These are phyloP conservation scores for Halcyon smyrnensis DNA, from an alignment of 2,797 vertebrate genomes.

Conservation along the genomic window DNA sequence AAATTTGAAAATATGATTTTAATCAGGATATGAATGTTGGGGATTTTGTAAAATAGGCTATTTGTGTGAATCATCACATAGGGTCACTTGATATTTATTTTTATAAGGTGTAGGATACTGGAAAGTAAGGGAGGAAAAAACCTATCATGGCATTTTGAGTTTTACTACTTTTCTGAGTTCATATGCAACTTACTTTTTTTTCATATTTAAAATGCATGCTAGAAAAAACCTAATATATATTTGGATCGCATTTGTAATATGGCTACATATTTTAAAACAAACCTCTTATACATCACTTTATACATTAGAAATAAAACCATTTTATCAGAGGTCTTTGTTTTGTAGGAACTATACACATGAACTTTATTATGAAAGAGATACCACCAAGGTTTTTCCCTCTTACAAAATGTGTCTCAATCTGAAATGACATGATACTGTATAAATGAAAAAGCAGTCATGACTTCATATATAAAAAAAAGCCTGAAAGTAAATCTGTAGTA, in stretches of 20 bases:
- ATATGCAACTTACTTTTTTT: background rate
- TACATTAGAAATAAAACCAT: background rate
- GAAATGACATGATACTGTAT: background rate
- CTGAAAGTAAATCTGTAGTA: background rate
- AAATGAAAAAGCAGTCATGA: background rate
- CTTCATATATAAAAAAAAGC: conserved; percentile 5
- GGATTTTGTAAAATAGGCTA: background rate
- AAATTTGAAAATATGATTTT: background rate
- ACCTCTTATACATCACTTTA: background rate
- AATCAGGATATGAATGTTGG: background rate
- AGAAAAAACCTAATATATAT: background rate
- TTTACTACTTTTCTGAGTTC: background rate
- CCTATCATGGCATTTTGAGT: background rate
- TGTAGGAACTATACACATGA: background rate
- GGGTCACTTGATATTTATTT: background rate
- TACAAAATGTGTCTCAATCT: background rate
- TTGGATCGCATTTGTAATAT: background rate
- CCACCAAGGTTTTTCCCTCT: background rate
- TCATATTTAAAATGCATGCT: background rate
- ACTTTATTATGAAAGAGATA: background rate
- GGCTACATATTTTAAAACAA: background rate
- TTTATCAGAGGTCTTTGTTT: background rate
- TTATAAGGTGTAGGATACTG: background rate
- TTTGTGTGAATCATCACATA: background rate
- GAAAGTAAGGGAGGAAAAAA: background rate